Percentiles rank a stretch among this genome's conserved stretches.
These are phyloP conservation scores for Neodiprion virginianus DNA, from an alignment of 1,140 invertebrate genomes.

Conservation along the genomic window DNA sequence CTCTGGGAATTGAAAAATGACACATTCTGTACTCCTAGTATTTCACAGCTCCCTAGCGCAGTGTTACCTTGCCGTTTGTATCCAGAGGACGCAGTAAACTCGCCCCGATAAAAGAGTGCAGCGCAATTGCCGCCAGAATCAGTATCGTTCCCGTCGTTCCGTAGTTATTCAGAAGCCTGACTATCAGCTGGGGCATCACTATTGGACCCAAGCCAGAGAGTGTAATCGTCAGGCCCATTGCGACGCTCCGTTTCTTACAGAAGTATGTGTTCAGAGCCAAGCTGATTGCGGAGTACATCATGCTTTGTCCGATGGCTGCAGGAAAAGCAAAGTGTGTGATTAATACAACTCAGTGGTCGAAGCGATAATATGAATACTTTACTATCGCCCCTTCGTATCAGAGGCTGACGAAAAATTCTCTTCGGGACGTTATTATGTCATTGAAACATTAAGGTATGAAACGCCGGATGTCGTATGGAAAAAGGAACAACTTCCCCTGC, in stretches of 20 bases:
- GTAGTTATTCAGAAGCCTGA: conserved; percentile 37
- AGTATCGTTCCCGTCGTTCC: conserved; percentile 47
- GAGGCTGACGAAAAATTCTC: too few species aligned
- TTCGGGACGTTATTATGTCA: too few species aligned
- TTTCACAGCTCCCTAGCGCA: background rate
- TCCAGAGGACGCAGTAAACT: conserved; percentile 41
- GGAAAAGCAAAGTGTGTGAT: too few species aligned
- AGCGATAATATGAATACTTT: too few species aligned
- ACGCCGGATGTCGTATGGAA: too few species aligned
- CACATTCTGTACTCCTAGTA: background rate
- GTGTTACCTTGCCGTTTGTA: background rate
- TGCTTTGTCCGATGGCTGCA: conserved; percentile 49
- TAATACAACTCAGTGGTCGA: too few species aligned
- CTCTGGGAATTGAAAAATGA: conserved; percentile 7
- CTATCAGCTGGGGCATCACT: conserved; percentile 54
- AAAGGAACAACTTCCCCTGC: too few species aligned
- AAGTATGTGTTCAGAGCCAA: conserved; percentile 58
- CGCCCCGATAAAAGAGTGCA: conserved; percentile 44
- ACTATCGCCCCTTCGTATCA: too few species aligned
- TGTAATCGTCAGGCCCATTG: conserved; percentile 54
- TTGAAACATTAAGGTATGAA: too few species aligned
- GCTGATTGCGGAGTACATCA: conserved; percentile 45
- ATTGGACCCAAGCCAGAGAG: conserved; percentile 53
- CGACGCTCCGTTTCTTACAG: conserved; percentile 53
- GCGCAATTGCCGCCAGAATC: conserved; percentile 49